These are phyloP conservation scores for Calyptomena viridis DNA, from an alignment of 2,113 vertebrate genomes.

Conservation along the genomic window DNA sequence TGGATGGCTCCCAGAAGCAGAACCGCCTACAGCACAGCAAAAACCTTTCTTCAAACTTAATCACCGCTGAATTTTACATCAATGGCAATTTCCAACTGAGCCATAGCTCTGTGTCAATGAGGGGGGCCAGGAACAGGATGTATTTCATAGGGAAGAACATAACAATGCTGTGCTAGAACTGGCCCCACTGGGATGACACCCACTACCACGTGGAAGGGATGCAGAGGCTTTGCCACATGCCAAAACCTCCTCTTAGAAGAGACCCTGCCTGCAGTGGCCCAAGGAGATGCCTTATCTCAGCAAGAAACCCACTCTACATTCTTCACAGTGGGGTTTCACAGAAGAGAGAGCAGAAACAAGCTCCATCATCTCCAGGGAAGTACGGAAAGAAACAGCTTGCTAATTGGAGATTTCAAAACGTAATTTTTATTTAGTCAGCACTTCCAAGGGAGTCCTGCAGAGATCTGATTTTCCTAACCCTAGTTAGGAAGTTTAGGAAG, in stretches of 20 bases:
- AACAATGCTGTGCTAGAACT: not conserved
- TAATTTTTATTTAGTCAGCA: not conserved
- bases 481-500: not conserved
- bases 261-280: not conserved
- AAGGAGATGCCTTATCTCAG: not conserved
- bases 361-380: not conserved
- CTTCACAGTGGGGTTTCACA: not conserved
- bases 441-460: not conserved
- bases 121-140: conserved; percentile 5
- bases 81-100: conserved; percentile 19
- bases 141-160: conserved; percentile 3
- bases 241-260: not conserved
- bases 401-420: not conserved
- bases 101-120: conserved; percentile 5
- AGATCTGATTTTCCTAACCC: not conserved
- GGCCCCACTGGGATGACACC: conserved; percentile 7
- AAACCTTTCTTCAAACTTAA: conserved; percentile 17
- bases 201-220: not conserved
- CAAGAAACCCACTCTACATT: not conserved
- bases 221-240: not conserved
- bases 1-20: conserved; percentile 8
- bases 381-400: not conserved
- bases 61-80: conserved; percentile 46
- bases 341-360: not conserved
- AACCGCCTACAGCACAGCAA: conserved; percentile 15